Conservation (phyloP, 1,140 invertebrate species). For the Drosophila teissieri region DNA sequence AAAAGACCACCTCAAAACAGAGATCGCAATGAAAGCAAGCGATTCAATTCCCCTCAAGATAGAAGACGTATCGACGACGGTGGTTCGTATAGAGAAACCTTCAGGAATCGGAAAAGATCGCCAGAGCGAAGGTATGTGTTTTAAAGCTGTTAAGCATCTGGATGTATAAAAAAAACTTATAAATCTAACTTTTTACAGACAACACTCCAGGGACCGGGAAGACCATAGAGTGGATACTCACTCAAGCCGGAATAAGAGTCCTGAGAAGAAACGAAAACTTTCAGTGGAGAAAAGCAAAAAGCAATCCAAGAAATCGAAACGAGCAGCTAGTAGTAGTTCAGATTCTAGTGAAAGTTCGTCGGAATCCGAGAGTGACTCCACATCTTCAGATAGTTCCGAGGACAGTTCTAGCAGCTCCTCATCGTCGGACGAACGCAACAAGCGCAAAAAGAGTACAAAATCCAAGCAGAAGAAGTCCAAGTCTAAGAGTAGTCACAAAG, state of each 20-base stretch:
- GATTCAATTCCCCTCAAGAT: constrained; percentile 22
- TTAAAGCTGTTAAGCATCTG: too few species aligned
- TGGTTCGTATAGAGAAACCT: constrained; percentile 13
- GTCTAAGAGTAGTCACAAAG: constrained; percentile 59
- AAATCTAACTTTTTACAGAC: constrained; percentile 14
- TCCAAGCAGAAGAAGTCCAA: constrained; percentile 45
- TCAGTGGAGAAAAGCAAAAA: constrained; percentile 31
- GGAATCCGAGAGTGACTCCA: constrained; percentile 37
- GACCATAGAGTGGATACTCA: not conserved
- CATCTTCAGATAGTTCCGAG: constrained; percentile 43
- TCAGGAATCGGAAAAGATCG: constrained; percentile 1
- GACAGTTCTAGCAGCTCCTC: constrained; percentile 44
- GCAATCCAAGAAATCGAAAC: constrained; percentile 47
- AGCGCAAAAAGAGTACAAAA: constrained; percentile 53
- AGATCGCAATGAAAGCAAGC: constrained; percentile 13
- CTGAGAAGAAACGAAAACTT: constrained; percentile 12
- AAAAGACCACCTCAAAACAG: not conserved
- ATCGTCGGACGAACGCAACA: constrained; percentile 55
- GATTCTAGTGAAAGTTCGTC: constrained; percentile 53
- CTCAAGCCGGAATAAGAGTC: constrained; percentile 20
- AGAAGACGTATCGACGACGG: constrained; percentile 17
- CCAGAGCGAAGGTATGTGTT: constrained; percentile 36
- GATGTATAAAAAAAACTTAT: not conserved
- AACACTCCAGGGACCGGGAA: constrained; percentile 7
- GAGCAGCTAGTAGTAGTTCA: constrained; percentile 47